These are phyloP conservation scores for Erpobdella octoculata DNA, from an alignment of 2,888 invertebrate species.

Conservation along the genomic window DNA sequence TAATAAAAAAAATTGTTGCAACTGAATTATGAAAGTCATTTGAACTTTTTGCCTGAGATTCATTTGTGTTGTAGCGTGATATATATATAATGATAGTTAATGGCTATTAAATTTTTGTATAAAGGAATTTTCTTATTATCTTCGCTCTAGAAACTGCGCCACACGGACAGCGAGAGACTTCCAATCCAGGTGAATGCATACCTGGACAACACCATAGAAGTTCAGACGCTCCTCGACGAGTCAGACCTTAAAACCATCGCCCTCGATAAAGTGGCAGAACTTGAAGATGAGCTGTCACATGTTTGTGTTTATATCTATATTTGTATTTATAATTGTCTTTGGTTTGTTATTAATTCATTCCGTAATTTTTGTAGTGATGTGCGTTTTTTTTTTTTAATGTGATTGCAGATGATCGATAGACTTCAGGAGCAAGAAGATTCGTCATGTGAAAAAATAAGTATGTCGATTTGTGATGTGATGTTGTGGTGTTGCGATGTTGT, in stretches of 20 bases:
- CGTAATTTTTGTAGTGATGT: too few relatives aligned
- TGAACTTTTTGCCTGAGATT: background rate
- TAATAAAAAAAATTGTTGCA: too few relatives aligned
- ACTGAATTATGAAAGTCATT: too few relatives aligned
- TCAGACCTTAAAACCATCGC: slow-evolving; percentile 87
- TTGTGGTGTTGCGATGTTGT: too few relatives aligned
- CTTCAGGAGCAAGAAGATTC: slow-evolving; percentile 5
- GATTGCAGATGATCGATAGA: background rate
- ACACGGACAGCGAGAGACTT: slow-evolving; percentile 91
- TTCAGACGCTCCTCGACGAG: slow-evolving; percentile 91
- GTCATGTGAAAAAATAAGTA: slow-evolving; percentile 6
- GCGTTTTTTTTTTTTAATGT: background rate
- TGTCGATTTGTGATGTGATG: too few relatives aligned
- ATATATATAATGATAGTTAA: too few relatives aligned
- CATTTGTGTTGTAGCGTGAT: too few relatives aligned
- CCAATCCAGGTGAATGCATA: slow-evolving; percentile 96
- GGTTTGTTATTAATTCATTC: background rate
- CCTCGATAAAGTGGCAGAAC: slow-evolving; percentile 81
- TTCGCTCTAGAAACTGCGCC: slow-evolving; percentile 61
- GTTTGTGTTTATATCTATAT: slow-evolving; percentile 38
- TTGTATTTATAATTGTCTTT: background rate
- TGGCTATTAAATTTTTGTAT: too few relatives aligned
- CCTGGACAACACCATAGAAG: slow-evolving; percentile 95
- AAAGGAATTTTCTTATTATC: background rate
- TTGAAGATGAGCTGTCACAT: slow-evolving; percentile 70